Base-by-base conservation (phyloP, 92 coral and sea anemone species). In the Bergia sp. region DNA sequence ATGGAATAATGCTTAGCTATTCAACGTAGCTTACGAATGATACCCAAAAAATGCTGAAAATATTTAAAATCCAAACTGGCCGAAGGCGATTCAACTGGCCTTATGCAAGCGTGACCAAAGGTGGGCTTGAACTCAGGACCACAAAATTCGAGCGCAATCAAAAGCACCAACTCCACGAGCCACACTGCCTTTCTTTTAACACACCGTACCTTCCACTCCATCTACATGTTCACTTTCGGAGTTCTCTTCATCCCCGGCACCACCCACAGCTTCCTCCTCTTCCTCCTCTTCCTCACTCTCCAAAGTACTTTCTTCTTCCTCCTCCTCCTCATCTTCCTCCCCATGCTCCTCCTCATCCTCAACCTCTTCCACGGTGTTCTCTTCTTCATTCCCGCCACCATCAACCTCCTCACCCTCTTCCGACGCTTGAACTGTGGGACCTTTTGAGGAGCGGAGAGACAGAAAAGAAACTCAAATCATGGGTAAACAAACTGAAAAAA, bases 341-440 rank as follows among this genome's bases (percentile, higher is more conserved):
- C 82, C 82, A 72, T 90, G 83, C n/a, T 90, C 93, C 1, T 93
- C 95, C 37, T 92, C 90, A 75, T 96, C 99, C 40, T 96, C 98
- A 0, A 94, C 94, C 86, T 91, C 96, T 76, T 93, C 98, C 36
- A 61, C 18, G 45, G 83, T 38, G 43, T 65, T 82, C 64, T 66
- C 86, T 66, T 78, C 85, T 37, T 91, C 94, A 82, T 85, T 88
- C 3, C 89, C 82, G 5, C 91, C 95, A 67, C 89, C 82, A 5
- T 93, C 95, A 67, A 93, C 90, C 76, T 96, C 99, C 50, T 96
- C 98, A 6, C 95, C 96, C 89, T 92, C 98, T 76, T 93, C 98
- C 38, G 98, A 93, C 4, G 92, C 94, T 81, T 92, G 92, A 23
- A 90, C 94, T 45, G 90, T 86, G 36, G 98, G 98, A 38, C 98